Base-by-base conservation (phyloP, 2,113 vertebrate genomes). In the Hoplias malabaricus region DNA sequence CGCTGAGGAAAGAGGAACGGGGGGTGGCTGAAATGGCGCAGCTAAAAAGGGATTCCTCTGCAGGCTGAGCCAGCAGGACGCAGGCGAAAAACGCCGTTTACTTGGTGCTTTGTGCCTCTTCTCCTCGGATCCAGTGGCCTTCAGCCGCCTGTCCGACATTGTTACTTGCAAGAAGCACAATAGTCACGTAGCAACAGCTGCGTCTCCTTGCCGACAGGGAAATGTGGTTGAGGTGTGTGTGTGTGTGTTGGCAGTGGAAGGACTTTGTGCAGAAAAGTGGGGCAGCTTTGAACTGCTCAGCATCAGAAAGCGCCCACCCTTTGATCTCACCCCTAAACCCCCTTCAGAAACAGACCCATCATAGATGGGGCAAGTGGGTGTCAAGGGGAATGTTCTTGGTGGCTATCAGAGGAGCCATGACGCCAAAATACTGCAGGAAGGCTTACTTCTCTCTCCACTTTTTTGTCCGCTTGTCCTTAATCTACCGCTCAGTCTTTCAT, bases 161-260 rank as follows among this genome's bases (percentile, higher is more conserved):
- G 85, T 79, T 79, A 73, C 84, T 77, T 76, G 82, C 82, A 88
- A 88, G 84, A 87, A 80, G 83, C 82, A 80, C 68, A 88, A 76
- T 33, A 80, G 90, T 90, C 86, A 78, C 86, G 81, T 83, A 69
- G 87, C 86, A 91, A 88, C 87, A 65, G 16, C 54, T 4, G 65
- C 73, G 50, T 77, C 69, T 85, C 75, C 70, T 75, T 69, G 62
- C 73, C 66, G 79, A 57, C 81, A 48, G 67, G 73, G 54, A 40
- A 38, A 25, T 21, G 31, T 59, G 53, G 61, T 69, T 62, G 40
- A 74, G 72, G 29, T 34, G 40, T 68, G 77, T 29, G 56, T 69
- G 16, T n/a, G 46, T 48, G 46, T 78, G 73, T 34, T 25, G 23
- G 67, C 59, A 77, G 65, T 69, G 54, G 27, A 50, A 73, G 62